A percentile compares a stretch with the other conserved stretches of the same genome.
Conservation (phyloP, 2,797 vertebrate species). For the Lithobates sylvaticus region DNA sequence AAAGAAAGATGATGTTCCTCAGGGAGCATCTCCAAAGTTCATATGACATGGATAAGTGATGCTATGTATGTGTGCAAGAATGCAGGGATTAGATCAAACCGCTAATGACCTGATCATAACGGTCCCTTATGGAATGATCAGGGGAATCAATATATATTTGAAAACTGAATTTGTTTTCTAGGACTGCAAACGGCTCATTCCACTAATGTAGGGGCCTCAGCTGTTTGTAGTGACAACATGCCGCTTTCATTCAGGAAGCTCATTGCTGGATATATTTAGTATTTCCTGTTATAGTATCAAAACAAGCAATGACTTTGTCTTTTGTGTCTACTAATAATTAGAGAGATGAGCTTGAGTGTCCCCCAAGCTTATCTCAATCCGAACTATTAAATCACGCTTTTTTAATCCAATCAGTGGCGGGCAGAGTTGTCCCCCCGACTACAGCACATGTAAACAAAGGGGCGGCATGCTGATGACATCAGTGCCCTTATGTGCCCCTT, state of each 20-base stretch:
- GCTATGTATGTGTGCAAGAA: constrained; percentile 1
- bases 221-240: not conserved
- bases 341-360: too few species aligned
- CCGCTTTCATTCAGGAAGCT: not conserved
- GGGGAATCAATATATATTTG: constrained; percentile 42
- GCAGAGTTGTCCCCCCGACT: too few species aligned
- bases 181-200: constrained; percentile 46
- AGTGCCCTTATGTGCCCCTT: too few species aligned
- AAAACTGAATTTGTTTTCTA: constrained; percentile 46
- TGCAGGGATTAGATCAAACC: not conserved
- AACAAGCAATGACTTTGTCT: too few species aligned
- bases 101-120: constrained; percentile 15
- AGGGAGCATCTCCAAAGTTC: constrained; percentile 12
- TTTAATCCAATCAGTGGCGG: too few species aligned
- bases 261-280: not conserved
- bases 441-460: too few species aligned
- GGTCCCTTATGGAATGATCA: constrained; percentile 26
- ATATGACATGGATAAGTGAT: constrained; percentile 13
- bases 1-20: constrained; percentile 8
- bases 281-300: not conserved
- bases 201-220: constrained; percentile 51
- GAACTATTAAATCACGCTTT: too few species aligned
- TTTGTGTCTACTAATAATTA: too few species aligned
- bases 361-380: too few species aligned
- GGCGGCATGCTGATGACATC: too few species aligned